Evolutionary conservation across 2,888 invertebrate genomes (phyloP), one percentile per base, ranked within the genome.

Genomic region (Malthinus seriepunctatus): DNA sequence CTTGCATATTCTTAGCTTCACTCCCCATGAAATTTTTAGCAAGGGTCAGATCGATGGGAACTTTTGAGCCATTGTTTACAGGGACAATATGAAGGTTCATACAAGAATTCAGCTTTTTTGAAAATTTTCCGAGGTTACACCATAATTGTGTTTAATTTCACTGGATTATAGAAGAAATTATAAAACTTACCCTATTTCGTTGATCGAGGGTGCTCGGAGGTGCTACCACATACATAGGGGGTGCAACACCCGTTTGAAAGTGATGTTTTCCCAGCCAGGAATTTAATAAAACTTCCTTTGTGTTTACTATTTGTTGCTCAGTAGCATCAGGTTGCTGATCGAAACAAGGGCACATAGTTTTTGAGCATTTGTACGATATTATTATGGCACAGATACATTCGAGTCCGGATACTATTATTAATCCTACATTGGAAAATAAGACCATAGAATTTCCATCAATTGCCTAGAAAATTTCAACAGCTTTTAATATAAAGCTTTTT

Each of bases 381-480:
- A 82, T 68, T 51, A 82, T 76, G 64, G 84, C 81, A 35, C 83
- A 79, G 59, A 84, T 71, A 71, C 84, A 85, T 74, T 88, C 86
- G 11, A 83, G 78, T 0, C 80, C 74, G 8, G 86, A 84, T 14
- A 84, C 81, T 62, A 86, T 78, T 46, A 88, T 80, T 5, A 88
- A 76, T 0, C 84, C 85, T 55, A 85, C 81, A 77, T 87, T 88
- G 8, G 85, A 82, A 31, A 88, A 76, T 44, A 88, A 80, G 0
- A 86, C 84, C 1, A 84, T 42, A 1, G 39, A 42, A 23, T 42
- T 42, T 42, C 23, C 15, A 9, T 23, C 39, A 14, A 42, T 6
- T 42, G 14, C 39, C 39, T 42, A 12, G 12, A 42, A 42, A n/a
- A 23, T 5, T 2, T 5, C 23, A 23, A 23, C 23, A 2, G 3